These are phyloP conservation scores for Liasis olivaceus DNA, from an alignment of 2,797 vertebrate species.

Conservation along the genomic window DNA sequence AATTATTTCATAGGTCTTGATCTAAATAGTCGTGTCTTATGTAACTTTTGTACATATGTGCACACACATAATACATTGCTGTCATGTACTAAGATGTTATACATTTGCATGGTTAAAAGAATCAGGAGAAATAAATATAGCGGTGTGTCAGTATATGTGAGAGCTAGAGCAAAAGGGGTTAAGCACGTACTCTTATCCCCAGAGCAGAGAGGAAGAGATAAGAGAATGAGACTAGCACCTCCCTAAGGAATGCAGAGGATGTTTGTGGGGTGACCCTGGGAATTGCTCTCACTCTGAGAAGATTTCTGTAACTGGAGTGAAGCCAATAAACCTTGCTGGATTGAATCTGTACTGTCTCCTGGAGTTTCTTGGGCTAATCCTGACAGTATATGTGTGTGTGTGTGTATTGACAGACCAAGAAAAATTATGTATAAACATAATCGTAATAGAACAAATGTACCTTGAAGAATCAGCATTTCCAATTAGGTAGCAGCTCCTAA, in stretches of 20 bases:
- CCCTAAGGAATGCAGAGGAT: too few species aligned
- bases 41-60: neutral
- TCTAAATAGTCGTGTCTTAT: neutral
- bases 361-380: too few species aligned
- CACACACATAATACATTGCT: neutral
- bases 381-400: neutral
- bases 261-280: too few species aligned
- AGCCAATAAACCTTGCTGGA: too few species aligned
- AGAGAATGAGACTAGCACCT: too few species aligned
- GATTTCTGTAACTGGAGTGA: too few species aligned
- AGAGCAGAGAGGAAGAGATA: too few species aligned
- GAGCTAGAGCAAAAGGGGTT: too few species aligned
- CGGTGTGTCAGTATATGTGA: neutral
- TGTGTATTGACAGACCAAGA: neutral
- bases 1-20: neutral
- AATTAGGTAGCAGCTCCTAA: neutral
- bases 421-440: neutral
- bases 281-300: too few species aligned
- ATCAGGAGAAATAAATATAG: neutral
- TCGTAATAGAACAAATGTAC: neutral
- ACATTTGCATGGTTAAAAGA: neutral
- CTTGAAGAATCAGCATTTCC: neutral
- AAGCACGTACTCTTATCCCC: too few species aligned
- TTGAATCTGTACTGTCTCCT: too few species aligned
- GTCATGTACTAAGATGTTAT: neutral